Evolutionary conservation across 1,140 invertebrate genomes (phyloP).

Genomic region (Spodoptera frugiperda): DNA sequence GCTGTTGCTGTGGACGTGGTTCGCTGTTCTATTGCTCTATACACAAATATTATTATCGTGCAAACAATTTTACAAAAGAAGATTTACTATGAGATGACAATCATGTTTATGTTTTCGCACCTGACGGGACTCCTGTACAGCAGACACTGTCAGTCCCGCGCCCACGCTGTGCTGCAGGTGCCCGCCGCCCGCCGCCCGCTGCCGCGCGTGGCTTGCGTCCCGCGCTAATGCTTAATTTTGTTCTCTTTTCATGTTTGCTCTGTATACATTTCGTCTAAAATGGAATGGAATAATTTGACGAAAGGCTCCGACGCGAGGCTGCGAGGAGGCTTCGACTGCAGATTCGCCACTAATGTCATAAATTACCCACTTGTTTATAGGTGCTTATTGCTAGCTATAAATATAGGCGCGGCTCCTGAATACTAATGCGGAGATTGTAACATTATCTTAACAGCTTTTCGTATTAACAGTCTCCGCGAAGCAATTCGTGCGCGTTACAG

Average conservation of each 20-base stretch:
- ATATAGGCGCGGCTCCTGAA: conserved; percentile 51
- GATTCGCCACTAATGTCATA: conserved; percentile 52
- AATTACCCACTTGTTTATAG: conserved; percentile 66
- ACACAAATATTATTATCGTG: no score
- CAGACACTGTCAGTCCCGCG: no score
- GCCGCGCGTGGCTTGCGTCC: conserved; percentile 49
- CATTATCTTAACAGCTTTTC: conserved; percentile 36
- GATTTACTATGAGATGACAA: no score
- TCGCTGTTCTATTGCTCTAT: no score
- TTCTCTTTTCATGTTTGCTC: conserved; percentile 84
- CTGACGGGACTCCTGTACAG: no score
- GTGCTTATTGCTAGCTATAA: conserved; percentile 57
- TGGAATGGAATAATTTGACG: conserved; percentile 80
- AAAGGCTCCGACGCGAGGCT: conserved; percentile 72
- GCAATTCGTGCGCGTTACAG: neutral
- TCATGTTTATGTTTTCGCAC: no score
- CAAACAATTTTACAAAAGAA: no score
- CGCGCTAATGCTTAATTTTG: conserved; percentile 77
- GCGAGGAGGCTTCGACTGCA: conserved; percentile 43
- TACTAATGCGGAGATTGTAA: conserved; percentile 57
- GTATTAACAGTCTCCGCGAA: neutral
- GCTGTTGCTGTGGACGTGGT: no score
- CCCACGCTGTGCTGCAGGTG: no score
- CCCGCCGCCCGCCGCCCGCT: conserved; percentile 35
- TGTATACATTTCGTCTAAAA: conserved; percentile 83